phyloP scores from a whole-genome alignment of 2,888 invertebrate genomes.

The Entomobrya proxima region DNA sequence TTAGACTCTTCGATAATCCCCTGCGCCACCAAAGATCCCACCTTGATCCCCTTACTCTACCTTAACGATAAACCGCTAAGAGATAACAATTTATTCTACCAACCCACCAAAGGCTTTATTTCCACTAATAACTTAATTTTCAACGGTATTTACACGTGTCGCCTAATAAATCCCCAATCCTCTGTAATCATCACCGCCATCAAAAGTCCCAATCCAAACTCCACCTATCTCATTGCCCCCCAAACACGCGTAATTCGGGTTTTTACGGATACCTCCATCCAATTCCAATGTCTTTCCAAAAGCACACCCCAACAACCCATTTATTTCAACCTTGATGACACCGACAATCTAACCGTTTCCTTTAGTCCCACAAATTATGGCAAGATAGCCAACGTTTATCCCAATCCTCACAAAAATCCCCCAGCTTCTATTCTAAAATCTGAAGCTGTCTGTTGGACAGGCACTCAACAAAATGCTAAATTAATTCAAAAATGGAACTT shows the following conservation, averaged over 20 bases:
- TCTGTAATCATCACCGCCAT: background rate
- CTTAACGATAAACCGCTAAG: background rate
- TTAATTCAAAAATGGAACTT: slow-evolving; percentile 28
- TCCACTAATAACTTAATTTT: background rate
- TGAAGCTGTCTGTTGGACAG: background rate
- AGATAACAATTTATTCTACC: background rate
- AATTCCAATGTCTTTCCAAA: slow-evolving; percentile 24
- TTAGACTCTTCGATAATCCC: slow-evolving; percentile 38
- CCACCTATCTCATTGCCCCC: background rate
- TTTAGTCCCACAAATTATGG: too few species aligned
- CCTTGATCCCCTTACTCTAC: background rate
- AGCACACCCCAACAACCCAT: too few species aligned
- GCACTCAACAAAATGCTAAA: background rate
- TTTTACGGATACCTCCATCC: slow-evolving; percentile 15
- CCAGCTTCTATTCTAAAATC: too few species aligned
- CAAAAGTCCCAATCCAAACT: background rate
- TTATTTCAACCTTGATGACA: too few species aligned
- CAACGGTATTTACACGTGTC: slow-evolving; percentile 2
- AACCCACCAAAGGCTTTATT: slow-evolving; percentile 41
- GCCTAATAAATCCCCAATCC: background rate
- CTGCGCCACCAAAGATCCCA: slow-evolving; percentile 50
- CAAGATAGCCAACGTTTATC: background rate
- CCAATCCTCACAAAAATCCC: background rate
- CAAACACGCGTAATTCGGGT: background rate
- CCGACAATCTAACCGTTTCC: too few species aligned